Evolutionary conservation across 2,797 vertebrate genomes (phyloP).

Genomic region (Schizothorax lantsangensis): DNA sequence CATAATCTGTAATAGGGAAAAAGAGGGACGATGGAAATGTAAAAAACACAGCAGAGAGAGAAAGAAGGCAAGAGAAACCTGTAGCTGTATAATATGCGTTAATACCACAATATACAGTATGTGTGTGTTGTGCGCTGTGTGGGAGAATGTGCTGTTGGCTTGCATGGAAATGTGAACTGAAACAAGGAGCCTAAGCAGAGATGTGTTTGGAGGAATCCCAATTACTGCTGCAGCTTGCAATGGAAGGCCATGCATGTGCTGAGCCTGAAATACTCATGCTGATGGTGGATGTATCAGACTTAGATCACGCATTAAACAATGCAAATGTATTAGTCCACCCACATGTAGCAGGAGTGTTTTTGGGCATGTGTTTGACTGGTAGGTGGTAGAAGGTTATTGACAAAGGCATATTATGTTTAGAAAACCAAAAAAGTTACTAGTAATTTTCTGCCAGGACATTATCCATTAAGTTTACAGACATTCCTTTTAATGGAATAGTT

Average conservation of each 20-base stretch:
- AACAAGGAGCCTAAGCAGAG: constrained; percentile 29
- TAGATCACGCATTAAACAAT: constrained; percentile 15
- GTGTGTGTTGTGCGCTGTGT: neutral
- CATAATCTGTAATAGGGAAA: neutral
- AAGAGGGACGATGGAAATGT: neutral
- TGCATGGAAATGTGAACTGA: constrained; percentile 38
- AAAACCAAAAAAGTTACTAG: neutral
- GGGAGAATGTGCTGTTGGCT: constrained; percentile 27
- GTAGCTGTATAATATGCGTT: neutral
- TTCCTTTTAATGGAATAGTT: neutral
- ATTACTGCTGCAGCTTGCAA: neutral
- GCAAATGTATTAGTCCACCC: constrained; percentile 11
- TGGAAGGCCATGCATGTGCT: neutral
- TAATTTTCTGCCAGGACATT: neutral
- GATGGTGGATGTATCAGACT: neutral
- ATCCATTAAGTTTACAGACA: neutral
- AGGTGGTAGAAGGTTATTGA: neutral
- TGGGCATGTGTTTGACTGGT: constrained; percentile 9
- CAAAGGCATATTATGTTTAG: neutral
- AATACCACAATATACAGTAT: neutral
- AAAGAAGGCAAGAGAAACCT: neutral
- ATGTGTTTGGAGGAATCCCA: constrained; percentile 44
- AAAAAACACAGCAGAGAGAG: neutral
- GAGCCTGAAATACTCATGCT: neutral
- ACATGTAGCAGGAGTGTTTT: neutral